Evolutionary conservation across 1,140 invertebrate genomes (phyloP).

Genomic region (Eubasilissa regina): DNA sequence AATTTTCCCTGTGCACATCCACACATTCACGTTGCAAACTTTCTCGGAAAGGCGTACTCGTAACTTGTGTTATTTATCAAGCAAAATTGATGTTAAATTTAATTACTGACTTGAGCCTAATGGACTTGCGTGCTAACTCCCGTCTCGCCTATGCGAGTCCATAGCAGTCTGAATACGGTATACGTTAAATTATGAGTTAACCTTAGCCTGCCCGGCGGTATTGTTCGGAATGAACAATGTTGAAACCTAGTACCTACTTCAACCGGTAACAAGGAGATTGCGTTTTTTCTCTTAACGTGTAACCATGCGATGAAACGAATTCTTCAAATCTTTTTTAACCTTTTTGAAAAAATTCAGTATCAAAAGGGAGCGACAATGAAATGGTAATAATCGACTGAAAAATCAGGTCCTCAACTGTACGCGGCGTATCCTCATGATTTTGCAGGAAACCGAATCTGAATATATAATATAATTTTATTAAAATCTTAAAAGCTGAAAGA

Average conservation of each 20-base stretch:
- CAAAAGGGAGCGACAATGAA: no score
- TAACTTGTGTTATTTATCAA: slow-evolving; percentile 48
- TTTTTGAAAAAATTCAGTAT: no score
- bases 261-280: neutral
- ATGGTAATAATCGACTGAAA: no score
- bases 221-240: slow-evolving; percentile 15
- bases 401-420: no score
- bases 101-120: slow-evolving; percentile 48
- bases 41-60: slow-evolving; percentile 12
- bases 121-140: slow-evolving; percentile 40
- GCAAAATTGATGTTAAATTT: slow-evolving; percentile 50
- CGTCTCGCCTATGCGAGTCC: slow-evolving; percentile 18
- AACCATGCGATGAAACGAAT: neutral
- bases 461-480: no score
- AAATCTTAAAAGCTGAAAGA: no score
- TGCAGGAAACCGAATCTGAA: no score
- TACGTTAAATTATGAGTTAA: slow-evolving; percentile 16
- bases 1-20: neutral
- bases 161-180: slow-evolving; percentile 4
- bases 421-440: no score
- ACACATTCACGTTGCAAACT: slow-evolving; percentile 1
- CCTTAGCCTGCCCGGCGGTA: neutral
- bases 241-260: neutral
- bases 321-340: no score
- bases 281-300: neutral